These are phyloP conservation scores for Sciaenops ocellatus DNA, from an alignment of 2,797 vertebrate genomes.

Conservation along the genomic window DNA sequence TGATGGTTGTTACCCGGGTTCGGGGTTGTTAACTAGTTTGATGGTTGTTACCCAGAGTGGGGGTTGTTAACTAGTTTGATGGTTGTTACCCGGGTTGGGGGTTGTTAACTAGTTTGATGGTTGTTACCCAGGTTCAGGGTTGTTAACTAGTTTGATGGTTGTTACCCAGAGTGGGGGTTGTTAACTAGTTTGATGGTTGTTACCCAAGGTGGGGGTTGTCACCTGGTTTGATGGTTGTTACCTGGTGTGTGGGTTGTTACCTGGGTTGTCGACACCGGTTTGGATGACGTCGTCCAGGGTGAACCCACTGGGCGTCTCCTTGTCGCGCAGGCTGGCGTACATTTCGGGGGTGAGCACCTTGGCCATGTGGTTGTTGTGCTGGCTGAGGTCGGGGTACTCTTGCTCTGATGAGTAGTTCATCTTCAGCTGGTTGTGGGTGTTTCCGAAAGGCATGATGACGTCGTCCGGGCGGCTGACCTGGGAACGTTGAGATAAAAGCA, in stretches of 20 bases:
- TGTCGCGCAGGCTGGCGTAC: slow-evolving; percentile 87
- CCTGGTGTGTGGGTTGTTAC: slow-evolving; percentile 25
- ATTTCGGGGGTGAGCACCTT: slow-evolving; percentile 88
- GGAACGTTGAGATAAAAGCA: not conserved
- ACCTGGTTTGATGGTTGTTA: too few species aligned
- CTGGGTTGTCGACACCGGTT: slow-evolving; percentile 91
- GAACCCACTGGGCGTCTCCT: slow-evolving; percentile 89
- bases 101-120: too few species aligned
- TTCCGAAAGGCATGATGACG: slow-evolving; percentile 94
- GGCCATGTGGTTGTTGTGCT: slow-evolving; percentile 92
- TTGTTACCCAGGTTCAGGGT: too few species aligned
- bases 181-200: too few species aligned
- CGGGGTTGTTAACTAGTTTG: too few species aligned
- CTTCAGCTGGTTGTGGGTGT: slow-evolving; percentile 94
- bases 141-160: too few species aligned
- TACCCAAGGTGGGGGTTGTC: too few species aligned
- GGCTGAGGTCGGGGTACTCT: slow-evolving; percentile 91
- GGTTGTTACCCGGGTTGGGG: too few species aligned
- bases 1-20: too few species aligned
- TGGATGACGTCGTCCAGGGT: slow-evolving; percentile 90
- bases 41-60: too few species aligned
- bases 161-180: too few species aligned
- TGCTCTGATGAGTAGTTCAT: slow-evolving; percentile 88
- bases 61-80: too few species aligned
- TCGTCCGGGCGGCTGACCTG: slow-evolving; percentile 45